Evolutionary conservation across 2,888 invertebrate species (phyloP).

Genomic region (Malthinus seriepunctatus): DNA sequence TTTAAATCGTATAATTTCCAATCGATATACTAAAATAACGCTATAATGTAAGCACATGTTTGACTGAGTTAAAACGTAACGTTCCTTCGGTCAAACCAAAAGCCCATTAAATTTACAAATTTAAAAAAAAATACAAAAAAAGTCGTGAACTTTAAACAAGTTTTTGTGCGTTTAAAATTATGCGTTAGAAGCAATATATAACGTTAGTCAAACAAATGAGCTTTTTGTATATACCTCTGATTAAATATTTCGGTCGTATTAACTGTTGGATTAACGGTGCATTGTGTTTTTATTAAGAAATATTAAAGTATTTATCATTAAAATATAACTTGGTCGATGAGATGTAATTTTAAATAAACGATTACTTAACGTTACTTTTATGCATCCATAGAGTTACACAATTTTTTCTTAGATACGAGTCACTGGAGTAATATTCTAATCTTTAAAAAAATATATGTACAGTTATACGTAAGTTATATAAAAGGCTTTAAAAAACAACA

Average conservation of each 20-base stretch:
- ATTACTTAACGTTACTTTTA: too few relatives aligned
- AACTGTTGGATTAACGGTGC: conserved; percentile 6
- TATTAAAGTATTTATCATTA: neutral
- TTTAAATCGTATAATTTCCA: too few relatives aligned
- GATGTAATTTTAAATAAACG: too few relatives aligned
- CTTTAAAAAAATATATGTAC: too few relatives aligned
- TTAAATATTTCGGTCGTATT: conserved; percentile 6
- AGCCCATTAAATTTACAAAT: conserved; percentile 3
- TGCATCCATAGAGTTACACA: too few relatives aligned
- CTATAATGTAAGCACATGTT: neutral
- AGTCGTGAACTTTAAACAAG: neutral
- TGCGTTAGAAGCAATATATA: conserved; percentile 1
- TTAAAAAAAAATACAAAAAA: neutral
- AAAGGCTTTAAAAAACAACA: too few relatives aligned
- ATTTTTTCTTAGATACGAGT: too few relatives aligned
- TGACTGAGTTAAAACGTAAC: conserved; percentile 1
- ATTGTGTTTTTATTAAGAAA: conserved; percentile 6
- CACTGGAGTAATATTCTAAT: too few relatives aligned
- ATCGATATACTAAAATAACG: too few relatives aligned
- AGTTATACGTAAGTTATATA: too few relatives aligned
- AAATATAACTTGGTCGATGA: too few relatives aligned
- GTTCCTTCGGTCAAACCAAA: conserved; percentile 3
- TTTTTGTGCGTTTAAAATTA: conserved; percentile 6
- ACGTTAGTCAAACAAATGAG: conserved; percentile 4
- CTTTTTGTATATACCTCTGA: neutral